Evolutionary conservation across 2,888 invertebrate species (phyloP), one percentile per base, ranked within the genome.

Genomic region (Leucania comma): DNA sequence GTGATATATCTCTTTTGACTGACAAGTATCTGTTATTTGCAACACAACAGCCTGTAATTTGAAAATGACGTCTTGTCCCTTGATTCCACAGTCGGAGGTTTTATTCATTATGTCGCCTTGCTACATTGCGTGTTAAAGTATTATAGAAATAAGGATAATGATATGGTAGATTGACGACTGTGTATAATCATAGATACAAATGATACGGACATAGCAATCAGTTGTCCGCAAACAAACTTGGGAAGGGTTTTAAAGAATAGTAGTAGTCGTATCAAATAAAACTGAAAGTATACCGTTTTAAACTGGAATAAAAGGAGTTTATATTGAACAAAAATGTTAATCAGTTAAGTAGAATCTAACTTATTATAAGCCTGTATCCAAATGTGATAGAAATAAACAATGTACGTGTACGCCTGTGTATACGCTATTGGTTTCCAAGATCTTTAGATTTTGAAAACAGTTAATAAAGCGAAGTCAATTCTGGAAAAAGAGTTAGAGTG

Each of bases 61-160:
- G 8, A 60, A 53, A 62, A 64, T 53, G 56, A 48, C 50, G 63
- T 29, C 51, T 42, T 75, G 60, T 50, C 35, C 53, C 35, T 57
- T 62, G 20, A 53, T 64, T 68, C 53, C 35, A 38, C 29, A 54
- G 42, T 51, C 17, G 14, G 32, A 58, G 12, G 58, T 71, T 74
- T 66, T 76, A 73, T 75, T 68, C 24, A 72, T 70, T 60, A 56
- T 32, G 32, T 57, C 50, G 70, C 58, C 60, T 72, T 78, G 60
- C 61, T 48, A 65, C 38, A 61, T 78, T 68, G 75, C 75, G 63
- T 70, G 74, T 53, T 66, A 24, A 62, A 70, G 26, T 71, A 70
- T 59, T 69, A 50, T 60, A 64, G 42, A 32, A 35, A 56, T 57
- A 54, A 26, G 26, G 72, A n/a, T 79, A 74, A 72, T 69, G 50